Base-by-base conservation (phyloP, 2,888 invertebrate species). In the Tipula vernalis region DNA sequence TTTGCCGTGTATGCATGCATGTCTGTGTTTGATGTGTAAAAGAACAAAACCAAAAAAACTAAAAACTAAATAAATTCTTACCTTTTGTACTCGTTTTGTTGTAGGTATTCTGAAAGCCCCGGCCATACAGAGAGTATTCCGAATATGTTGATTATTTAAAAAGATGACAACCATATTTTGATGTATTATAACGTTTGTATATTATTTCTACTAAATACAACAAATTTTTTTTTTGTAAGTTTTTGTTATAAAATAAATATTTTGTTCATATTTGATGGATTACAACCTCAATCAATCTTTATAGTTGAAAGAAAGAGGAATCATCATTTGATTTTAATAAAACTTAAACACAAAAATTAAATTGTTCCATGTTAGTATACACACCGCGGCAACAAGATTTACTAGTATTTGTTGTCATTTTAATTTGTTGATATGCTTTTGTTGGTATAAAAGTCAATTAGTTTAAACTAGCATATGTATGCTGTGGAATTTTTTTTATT, bases 81-180 rank as follows among this genome's bases (percentile, higher is more conserved):
- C 71, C 71, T 71, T 71, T 71, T 71, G 71, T 71, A 71, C 71
- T 28, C 12, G 71, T 71, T 71, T 18, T 71, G 51, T 57, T 57
- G n/a, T 51, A 51, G 3, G 8, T 5, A 71, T 71, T 71, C 71
- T 71, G 10, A 28, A 71, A 28, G 71, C 13, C 71, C 28, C 71
- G 28, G 71, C 71, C 71, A 39, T 39, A 39, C 6, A 71, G 28
- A 71, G 71, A 71, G 28, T 71, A 71, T 71, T 71, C 71, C 71
- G 71, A 71, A 71, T n/a, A n/a, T 71, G 71, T 28, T 71, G 18
- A 71, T 71, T 71, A 71, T 71, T 71, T 71, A 71, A 71, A 71
- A 71, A 71, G 71, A 71, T 71, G 71, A 71, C 71, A 71, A 71
- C 71, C 71, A 71, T 71, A 71, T 71, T 71, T 71, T 71, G 71